Percentiles rank a stretch among this genome's conserved stretches.
These are phyloP conservation scores for Tetragnatha versicolor DNA, from an alignment of 1,140 invertebrate genomes.

Conservation along the genomic window DNA sequence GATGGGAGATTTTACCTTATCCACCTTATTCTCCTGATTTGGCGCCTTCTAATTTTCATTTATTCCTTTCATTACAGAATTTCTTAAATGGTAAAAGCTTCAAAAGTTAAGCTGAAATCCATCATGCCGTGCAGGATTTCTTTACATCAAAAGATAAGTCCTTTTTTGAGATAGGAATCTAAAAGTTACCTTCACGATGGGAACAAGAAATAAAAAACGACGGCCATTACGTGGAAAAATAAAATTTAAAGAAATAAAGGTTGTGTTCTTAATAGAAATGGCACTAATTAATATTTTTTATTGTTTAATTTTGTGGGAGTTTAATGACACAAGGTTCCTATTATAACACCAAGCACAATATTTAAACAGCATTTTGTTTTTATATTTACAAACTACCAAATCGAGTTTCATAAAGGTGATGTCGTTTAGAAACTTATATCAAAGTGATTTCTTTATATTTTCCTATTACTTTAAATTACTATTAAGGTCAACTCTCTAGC, in stretches of 20 bases:
- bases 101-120: slow-evolving; percentile 2
- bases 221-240: background rate
- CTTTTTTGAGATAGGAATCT: slow-evolving; percentile 17
- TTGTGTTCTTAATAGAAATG: no score
- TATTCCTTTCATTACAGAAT: slow-evolving; percentile 60
- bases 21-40: slow-evolving; percentile 65
- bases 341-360: no score
- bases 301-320: no score
- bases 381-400: no score
- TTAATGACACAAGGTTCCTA: no score
- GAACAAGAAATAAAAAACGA: background rate
- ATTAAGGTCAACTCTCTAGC: no score
- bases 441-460: no score
- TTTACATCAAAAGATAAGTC: slow-evolving; percentile 1
- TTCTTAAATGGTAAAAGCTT: slow-evolving; percentile 51
- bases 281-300: no score
- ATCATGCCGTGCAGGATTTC: background rate
- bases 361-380: no score
- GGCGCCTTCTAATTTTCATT: slow-evolving; percentile 63
- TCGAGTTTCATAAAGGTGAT: no score
- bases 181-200: background rate
- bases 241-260: background rate
- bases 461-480: no score
- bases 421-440: no score
- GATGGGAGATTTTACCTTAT: slow-evolving; percentile 66